Evolutionary conservation across 1,140 invertebrate species (phyloP).

Genomic region (Neotoxoptera formosana): DNA sequence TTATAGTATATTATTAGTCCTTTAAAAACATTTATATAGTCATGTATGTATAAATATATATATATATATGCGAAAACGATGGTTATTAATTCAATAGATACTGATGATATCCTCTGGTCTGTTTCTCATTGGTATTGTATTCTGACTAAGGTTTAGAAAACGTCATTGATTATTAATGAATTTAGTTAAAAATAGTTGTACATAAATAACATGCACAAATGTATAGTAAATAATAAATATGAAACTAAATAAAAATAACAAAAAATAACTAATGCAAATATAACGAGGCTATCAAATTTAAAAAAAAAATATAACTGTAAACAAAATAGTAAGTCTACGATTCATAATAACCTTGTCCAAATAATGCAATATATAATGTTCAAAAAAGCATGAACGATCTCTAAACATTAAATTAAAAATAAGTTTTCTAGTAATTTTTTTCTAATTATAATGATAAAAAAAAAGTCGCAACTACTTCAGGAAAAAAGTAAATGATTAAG

Average conservation of each 20-base stretch:
- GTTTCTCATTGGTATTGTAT: constrained; percentile 6
- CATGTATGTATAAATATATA: no score
- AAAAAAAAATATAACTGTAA: not conserved
- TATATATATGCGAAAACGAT: not conserved
- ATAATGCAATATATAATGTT: not conserved
- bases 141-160: constrained; percentile 16
- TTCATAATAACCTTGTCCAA: not conserved
- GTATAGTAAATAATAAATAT: not conserved
- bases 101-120: not conserved
- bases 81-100: constrained; percentile 19
- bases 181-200: not conserved
- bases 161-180: constrained; percentile 29
- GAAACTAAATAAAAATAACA: not conserved
- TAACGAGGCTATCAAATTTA: not conserved
- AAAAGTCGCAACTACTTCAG: not conserved
- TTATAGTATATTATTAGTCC: not conserved
- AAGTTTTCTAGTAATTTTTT: not conserved
- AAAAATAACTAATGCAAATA: not conserved
- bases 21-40: not conserved
- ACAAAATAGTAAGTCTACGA: not conserved
- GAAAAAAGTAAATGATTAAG: not conserved
- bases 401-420: constrained; percentile 20
- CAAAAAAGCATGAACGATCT: not conserved
- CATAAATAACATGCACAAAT: not conserved
- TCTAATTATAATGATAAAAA: not conserved